Conservation (phyloP, 2,888 invertebrate genomes). For the Drosophila peninsularis region DNA sequence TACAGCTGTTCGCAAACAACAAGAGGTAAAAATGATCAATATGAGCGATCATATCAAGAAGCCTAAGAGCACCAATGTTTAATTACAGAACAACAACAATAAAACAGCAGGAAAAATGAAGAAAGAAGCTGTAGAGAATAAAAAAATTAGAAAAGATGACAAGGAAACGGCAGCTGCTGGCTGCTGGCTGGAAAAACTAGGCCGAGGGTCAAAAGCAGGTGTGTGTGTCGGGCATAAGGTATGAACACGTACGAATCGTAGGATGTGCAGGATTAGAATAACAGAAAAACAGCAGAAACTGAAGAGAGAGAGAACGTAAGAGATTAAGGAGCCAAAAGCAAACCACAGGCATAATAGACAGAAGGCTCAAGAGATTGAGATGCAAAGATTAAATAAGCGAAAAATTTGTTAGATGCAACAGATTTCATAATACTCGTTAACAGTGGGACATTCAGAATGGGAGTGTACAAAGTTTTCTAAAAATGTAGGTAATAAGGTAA, state of each 20-base stretch:
- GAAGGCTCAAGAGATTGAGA: not conserved
- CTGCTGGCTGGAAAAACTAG: conserved; percentile 34
- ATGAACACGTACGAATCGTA: conserved; percentile 66
- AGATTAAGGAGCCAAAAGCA: conserved; percentile 36
- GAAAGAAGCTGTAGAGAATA: conserved; percentile 1
- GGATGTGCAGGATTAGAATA: conserved; percentile 63
- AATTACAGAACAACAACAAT: conserved; percentile 48
- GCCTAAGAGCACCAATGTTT: conserved; percentile 18
- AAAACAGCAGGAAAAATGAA: not conserved
- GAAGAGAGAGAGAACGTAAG: conserved; percentile 1
- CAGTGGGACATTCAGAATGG: no score
- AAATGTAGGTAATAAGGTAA: no score
- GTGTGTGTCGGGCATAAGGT: conserved; percentile 57
- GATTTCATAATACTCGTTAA: not conserved
- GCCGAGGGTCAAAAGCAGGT: conserved; percentile 43
- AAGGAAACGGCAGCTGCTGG: conserved; percentile 60
- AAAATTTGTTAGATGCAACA: not conserved
- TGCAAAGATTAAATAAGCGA: not conserved
- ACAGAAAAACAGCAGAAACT: conserved; percentile 29
- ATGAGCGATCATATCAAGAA: conserved; percentile 37
- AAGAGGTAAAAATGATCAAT: conserved; percentile 45
- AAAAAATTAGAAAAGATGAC: conserved; percentile 13
- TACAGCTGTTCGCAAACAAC: conserved; percentile 43
- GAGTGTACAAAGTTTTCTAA: no score
- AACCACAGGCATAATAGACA: conserved; percentile 3